phyloP scores from a whole-genome alignment of 2,113 vertebrate genomes.

The Perognathus longimembris region DNA sequence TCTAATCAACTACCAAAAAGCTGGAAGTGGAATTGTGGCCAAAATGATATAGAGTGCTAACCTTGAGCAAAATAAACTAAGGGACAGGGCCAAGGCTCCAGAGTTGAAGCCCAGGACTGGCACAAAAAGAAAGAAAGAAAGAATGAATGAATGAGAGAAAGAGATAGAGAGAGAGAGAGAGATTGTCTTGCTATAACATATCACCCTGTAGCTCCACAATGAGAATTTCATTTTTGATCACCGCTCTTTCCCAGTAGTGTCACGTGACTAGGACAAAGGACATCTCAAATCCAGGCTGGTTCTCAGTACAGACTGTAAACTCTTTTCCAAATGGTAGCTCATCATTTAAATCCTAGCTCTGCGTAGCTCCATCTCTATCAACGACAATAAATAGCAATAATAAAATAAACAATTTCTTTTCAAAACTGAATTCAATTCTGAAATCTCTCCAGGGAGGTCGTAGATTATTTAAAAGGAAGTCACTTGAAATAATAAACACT shows the following conservation, averaged over 20 bases:
- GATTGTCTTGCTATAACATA: conserved; percentile 3
- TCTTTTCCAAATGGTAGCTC: conserved; percentile 18
- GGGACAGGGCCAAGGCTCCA: no score
- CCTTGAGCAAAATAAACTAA: no score
- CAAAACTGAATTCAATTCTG: conserved; percentile 51
- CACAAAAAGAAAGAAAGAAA: no score
- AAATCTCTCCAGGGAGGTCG: conserved; percentile 53
- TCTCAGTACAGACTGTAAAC: conserved; percentile 3
- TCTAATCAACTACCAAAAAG: no score
- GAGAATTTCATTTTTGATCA: conserved; percentile 21
- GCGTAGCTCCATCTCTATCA: conserved; percentile 22
- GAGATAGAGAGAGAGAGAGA: no score
- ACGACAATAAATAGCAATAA: conserved; percentile 7
- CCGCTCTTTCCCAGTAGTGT: not conserved
- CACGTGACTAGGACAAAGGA: not conserved
- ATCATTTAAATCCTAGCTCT: conserved; percentile 5
- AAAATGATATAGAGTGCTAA: no score
- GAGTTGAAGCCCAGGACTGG: no score
- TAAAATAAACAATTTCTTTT: conserved; percentile 56
- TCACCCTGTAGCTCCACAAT: conserved; percentile 4
- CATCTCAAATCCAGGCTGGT: not conserved
- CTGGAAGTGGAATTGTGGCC: no score
- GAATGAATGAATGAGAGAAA: no score
- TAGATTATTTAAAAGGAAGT: conserved; percentile 71
- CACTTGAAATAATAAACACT: conserved; percentile 68